These are phyloP conservation scores for Drosophila ogumai DNA, from an alignment of 1,140 invertebrate species.

Conservation along the genomic window DNA sequence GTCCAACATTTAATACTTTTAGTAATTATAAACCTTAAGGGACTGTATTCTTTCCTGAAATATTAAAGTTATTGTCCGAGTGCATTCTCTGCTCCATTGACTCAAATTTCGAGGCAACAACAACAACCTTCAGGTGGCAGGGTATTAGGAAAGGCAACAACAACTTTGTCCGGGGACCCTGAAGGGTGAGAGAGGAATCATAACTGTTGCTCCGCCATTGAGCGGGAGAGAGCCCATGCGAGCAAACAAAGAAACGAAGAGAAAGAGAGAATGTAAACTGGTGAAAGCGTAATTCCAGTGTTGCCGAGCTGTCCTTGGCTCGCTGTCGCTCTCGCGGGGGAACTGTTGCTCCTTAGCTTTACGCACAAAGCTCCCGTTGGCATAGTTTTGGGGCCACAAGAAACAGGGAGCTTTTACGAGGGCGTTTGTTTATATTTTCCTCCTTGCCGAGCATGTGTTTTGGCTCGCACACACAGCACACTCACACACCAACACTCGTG, in stretches of 20 bases:
- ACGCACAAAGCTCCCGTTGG: slow-evolving; percentile 71
- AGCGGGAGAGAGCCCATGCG: slow-evolving; percentile 3
- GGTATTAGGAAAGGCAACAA: slow-evolving; percentile 29
- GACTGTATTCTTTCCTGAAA: background rate
- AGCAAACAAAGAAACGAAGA: slow-evolving; percentile 5
- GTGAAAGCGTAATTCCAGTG: slow-evolving; percentile 46
- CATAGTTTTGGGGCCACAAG: slow-evolving; percentile 63
- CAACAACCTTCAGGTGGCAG: slow-evolving; percentile 61
- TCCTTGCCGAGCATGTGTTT: slow-evolving; percentile 69
- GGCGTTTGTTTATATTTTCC: slow-evolving; percentile 80
- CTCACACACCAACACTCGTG: slow-evolving; percentile 10
- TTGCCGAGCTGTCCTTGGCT: slow-evolving; percentile 57
- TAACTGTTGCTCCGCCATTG: slow-evolving; percentile 70
- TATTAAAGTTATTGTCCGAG: background rate
- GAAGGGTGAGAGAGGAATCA: slow-evolving; percentile 59
- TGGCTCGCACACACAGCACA: slow-evolving; percentile 29
- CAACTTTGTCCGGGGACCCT: slow-evolving; percentile 65
- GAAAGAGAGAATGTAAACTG: slow-evolving; percentile 1
- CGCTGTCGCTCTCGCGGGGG: slow-evolving; percentile 9
- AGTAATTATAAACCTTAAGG: background rate
- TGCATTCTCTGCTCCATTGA: slow-evolving; percentile 51
- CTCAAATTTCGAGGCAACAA: slow-evolving; percentile 40
- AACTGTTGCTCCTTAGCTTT: slow-evolving; percentile 77
- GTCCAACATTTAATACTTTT: background rate
- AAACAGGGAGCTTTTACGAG: slow-evolving; percentile 67